phyloP scores from a whole-genome alignment of 2,888 invertebrate species.

The Drosophila nigricruria region DNA sequence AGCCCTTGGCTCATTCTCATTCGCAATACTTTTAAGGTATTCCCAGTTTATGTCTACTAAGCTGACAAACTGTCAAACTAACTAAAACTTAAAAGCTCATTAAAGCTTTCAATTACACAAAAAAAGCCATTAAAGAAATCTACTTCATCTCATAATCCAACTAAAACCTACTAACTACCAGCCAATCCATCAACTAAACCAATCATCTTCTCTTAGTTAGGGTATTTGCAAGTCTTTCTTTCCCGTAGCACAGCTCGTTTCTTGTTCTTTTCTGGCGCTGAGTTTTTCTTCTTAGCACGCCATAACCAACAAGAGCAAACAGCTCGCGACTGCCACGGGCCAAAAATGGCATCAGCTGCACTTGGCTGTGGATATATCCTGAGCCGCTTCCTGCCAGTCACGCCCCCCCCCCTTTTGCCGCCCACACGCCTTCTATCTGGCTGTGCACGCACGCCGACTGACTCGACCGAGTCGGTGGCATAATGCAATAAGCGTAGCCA shows the following conservation, averaged over 20 bases:
- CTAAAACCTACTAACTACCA: not conserved
- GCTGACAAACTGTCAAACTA: too few relatives aligned
- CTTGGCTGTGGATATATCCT: conserved; percentile 72
- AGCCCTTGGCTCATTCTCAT: too few relatives aligned
- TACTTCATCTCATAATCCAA: not conserved
- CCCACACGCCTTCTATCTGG: conserved; percentile 22
- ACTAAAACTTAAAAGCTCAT: not conserved
- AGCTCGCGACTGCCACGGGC: conserved; percentile 70
- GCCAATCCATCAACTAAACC: not conserved
- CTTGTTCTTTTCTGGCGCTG: conserved; percentile 39
- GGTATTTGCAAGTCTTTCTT: conserved; percentile 29
- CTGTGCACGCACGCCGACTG: conserved; percentile 64
- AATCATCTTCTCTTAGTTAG: not conserved
- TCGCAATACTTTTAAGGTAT: too few relatives aligned
- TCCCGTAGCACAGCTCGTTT: conserved; percentile 4
- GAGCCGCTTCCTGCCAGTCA: conserved; percentile 42
- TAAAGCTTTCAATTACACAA: not conserved
- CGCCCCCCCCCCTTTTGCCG: not conserved
- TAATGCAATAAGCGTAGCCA: conserved; percentile 81
- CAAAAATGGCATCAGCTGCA: conserved; percentile 78
- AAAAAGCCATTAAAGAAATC: too few relatives aligned
- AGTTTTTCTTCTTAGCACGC: conserved; percentile 53
- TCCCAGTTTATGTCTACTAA: too few relatives aligned
- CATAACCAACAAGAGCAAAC: conserved; percentile 65
- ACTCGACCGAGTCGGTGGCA: conserved; percentile 57